Percentiles rank a stretch among this genome's conserved stretches.
Conservation (phyloP, 2,888 invertebrate genomes). For the Halictus ligatus region DNA sequence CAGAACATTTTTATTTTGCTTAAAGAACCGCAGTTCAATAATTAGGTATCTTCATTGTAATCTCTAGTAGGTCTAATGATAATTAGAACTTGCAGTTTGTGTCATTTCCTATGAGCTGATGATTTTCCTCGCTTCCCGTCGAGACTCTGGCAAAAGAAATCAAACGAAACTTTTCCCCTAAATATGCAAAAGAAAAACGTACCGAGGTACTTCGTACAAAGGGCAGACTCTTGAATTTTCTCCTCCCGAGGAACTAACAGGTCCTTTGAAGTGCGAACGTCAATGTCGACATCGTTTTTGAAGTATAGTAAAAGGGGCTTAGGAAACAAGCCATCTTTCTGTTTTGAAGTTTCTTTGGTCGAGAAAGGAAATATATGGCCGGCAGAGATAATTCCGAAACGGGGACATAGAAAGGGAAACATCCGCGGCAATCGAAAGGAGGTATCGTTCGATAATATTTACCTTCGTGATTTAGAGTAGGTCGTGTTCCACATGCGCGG, state of each 20-base stretch:
- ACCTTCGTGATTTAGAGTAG: slow-evolving; percentile 35
- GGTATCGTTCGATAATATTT: slow-evolving; percentile 54
- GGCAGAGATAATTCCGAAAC: neutral
- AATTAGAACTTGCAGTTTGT: neutral
- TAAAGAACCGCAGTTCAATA: neutral
- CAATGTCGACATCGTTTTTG: neutral
- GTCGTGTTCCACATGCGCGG: slow-evolving; percentile 21
- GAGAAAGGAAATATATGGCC: neutral
- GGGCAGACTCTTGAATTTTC: neutral
- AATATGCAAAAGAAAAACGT: neutral
- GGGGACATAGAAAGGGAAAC: neutral
- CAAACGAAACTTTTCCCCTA: neutral
- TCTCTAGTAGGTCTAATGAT: neutral
- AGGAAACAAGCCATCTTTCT: neutral
- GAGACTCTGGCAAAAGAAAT: neutral
- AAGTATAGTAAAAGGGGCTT: neutral
- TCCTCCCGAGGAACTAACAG: neutral
- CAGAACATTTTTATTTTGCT: neutral
- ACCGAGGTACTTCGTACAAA: neutral
- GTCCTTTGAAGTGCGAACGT: neutral
- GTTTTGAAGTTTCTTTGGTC: neutral
- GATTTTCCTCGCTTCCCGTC: neutral
- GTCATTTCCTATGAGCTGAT: neutral
- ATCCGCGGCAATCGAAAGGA: slow-evolving; percentile 9
- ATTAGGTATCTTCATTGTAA: neutral